Evolutionary conservation across 2,888 invertebrate species (phyloP), one percentile per base, ranked within the genome.

Genomic region (Cephus runcator): DNA sequence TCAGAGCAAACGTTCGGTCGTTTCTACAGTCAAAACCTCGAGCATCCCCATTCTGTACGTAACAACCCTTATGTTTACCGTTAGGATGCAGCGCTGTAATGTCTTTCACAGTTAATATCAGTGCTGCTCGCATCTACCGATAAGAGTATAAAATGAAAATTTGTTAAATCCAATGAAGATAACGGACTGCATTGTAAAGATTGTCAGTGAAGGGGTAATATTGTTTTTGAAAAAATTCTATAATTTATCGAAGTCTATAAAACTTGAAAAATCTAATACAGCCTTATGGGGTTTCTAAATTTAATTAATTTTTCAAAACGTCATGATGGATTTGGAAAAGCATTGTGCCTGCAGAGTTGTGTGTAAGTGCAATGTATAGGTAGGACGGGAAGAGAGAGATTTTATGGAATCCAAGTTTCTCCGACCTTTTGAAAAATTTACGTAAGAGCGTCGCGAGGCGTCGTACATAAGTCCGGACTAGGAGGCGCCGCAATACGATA

Each of bases 401-500:
- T 56, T 23, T 56, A 56, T 23, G 23, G 23, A 56, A 56, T 56
- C 56, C 56, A 56, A 56, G 56, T 56, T 23, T 56, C 56, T 56
- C 56, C 56, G 56, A 56, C 56, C 56, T 56, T 56, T 56, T 56
- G 56, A 56, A 56, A 84, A 87, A 86, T 88, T 88, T 87, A 88
- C 87, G 89, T 88, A 88, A 88, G 85, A 84, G 82, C 84, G 82
- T 76, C 74, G 71, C 68, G 78, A 73, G 76, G 76, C 75, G 68
- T 33, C 34, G 82, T 82, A 82, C 82, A 83, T 86, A 85, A 86
- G 88, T 84, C 87, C 81, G 89, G 90, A 87, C 90, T 86, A 83
- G 83, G 84, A 86, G 90, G 89, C 90, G 90, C 91, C 90, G 84
- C 86, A 86, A 87, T 87, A 86, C 90, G 88, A 88, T 88, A 88